These are phyloP conservation scores for Enteromius anoplus DNA, from an alignment of 2,797 vertebrate species.

Conservation along the genomic window DNA sequence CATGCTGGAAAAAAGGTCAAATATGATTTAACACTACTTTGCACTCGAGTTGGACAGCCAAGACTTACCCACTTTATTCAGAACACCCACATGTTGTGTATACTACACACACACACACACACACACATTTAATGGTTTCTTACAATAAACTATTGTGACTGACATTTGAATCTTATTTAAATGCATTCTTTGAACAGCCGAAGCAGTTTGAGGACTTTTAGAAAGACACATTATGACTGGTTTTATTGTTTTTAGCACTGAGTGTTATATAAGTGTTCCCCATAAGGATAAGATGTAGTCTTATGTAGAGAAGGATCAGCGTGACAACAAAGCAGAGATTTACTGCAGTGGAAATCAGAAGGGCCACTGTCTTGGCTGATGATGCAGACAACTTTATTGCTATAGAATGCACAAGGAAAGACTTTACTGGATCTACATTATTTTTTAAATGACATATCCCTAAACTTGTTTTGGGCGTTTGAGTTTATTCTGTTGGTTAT, in stretches of 20 bases:
- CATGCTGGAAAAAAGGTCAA: no score
- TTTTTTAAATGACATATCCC: background rate
- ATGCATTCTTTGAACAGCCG: background rate
- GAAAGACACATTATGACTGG: background rate
- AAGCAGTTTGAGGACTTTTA: background rate
- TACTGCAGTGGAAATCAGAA: conserved; percentile 7
- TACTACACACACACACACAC: background rate
- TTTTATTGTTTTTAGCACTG: conserved; percentile 31
- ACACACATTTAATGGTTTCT: background rate
- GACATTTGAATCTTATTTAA: background rate
- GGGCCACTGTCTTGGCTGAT: conserved; percentile 1
- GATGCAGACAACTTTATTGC: background rate
- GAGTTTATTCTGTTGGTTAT: background rate
- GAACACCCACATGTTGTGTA: background rate
- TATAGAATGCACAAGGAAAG: background rate
- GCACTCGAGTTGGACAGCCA: no score
- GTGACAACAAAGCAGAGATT: conserved; percentile 39
- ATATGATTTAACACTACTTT: no score
- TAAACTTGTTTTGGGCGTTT: background rate
- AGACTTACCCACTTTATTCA: no score
- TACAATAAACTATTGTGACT: conserved; percentile 8
- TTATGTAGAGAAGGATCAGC: conserved; percentile 25
- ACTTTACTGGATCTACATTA: background rate
- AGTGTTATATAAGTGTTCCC: conserved; percentile 38
- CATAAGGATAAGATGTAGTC: conserved; percentile 22